Base-by-base conservation (phyloP, 2,797 vertebrate genomes). In the Hydrophis major region DNA sequence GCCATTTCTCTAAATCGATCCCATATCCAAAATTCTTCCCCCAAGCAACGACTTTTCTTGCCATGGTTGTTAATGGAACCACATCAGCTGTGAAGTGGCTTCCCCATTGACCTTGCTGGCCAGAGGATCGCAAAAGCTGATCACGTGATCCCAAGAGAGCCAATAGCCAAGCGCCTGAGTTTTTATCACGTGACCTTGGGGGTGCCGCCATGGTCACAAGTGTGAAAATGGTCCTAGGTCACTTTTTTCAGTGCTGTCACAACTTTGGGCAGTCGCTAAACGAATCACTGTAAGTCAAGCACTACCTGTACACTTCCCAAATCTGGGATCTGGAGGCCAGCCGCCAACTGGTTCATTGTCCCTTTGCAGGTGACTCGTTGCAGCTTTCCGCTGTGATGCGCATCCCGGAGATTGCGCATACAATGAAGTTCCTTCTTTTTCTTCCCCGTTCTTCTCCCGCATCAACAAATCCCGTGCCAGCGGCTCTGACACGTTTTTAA, bases 201-300 rank as follows among this genome's bases (percentile, higher is more conserved):
- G 61, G 13, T n/a, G 11, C 61, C n/a, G 12, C 61, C 5, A 66
- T 3, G 0, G 61, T 63, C 11, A 10, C 27, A 63, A 63, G 27
- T 28, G 27, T 63, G 61, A 63, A n/a, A 14, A 14, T 66, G 12
- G 2, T n/a, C 63, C 0, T 66, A n/a, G n/a, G 28, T 66, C 28
- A 13, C 28, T 66, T 66, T 66, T 60, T 66, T n/a, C 28, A 16
- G 4, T 32, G 13, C n/a, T 16, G 63, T 69, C 16, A 1, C 28
- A 69, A 69, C 28, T n/a, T 69, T 32, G 66, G 6, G 66, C 6
- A 0, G n/a, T 18, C 0, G 0, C 13, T 69, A n/a, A 69, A 32
- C 0, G 0, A 63, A 28, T 28, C 1, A 0, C 27, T 1, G 25
- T 28, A 10, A 61, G 60, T 61, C 22, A 25, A 61, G 60, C 8